Evolutionary conservation across 2,113 vertebrate genomes (phyloP).

Genomic region (Myanophis thanlyinensis): DNA sequence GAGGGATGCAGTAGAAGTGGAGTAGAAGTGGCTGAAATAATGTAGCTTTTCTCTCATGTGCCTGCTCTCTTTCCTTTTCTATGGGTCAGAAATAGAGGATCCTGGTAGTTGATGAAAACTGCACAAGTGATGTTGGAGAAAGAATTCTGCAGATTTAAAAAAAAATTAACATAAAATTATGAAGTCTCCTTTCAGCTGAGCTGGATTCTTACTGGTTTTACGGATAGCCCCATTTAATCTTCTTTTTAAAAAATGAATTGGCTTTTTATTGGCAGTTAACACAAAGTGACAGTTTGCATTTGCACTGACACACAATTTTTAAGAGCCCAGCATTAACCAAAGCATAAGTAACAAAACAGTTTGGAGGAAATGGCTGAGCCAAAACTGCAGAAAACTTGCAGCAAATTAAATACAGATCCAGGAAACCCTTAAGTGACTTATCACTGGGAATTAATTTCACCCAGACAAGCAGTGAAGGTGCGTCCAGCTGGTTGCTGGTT

Average conservation of each 20-base stretch:
- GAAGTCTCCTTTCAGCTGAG: not conserved
- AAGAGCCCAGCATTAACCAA: not conserved
- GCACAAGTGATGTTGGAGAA: slow-evolving; percentile 27
- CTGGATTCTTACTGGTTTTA: not conserved
- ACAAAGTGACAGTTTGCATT: not conserved
- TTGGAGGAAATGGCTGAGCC: not conserved
- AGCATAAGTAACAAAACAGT: not conserved
- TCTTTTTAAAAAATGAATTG: no score
- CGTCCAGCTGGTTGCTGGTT: not conserved
- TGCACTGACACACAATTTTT: not conserved
- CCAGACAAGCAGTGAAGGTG: not conserved
- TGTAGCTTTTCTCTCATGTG: slow-evolving; percentile 8
- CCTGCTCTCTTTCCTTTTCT: not conserved
- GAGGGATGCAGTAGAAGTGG: slow-evolving; percentile 26
- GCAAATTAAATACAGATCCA: not conserved
- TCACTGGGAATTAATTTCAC: not conserved
- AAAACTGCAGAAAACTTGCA: not conserved
- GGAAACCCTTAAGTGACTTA: not conserved
- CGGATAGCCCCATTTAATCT: no score
- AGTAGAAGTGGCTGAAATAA: slow-evolving; percentile 14
- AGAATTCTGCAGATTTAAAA: slow-evolving; percentile 44
- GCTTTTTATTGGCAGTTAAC: no score
- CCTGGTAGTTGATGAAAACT: not conserved
- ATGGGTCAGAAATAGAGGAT: slow-evolving; percentile 30
- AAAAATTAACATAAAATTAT: slow-evolving; percentile 2